Evolutionary conservation across 2,888 invertebrate genomes (phyloP).

Genomic region (Germaria angustata): DNA sequence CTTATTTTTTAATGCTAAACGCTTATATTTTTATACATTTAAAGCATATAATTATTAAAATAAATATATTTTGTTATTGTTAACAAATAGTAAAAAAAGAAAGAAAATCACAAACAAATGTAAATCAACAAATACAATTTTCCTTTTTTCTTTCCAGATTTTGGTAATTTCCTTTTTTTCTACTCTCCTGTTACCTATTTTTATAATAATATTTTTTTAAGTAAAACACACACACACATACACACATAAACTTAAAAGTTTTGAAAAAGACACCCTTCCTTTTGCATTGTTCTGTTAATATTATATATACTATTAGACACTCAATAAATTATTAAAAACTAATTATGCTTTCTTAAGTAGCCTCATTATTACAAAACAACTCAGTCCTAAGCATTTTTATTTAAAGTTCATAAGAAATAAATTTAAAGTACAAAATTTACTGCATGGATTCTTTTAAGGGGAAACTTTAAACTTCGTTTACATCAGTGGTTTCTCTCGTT

Average conservation of each 20-base stretch:
- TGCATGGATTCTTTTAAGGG: no score
- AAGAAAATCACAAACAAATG: slow-evolving; percentile 12
- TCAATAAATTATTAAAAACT: slow-evolving; percentile 20
- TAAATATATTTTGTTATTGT: slow-evolving; percentile 66
- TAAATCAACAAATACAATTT: not conserved
- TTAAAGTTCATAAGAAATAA: not conserved
- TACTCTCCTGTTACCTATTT: slow-evolving; percentile 45
- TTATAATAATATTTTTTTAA: slow-evolving; percentile 35
- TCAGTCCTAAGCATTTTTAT: not conserved
- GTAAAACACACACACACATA: slow-evolving; percentile 19
- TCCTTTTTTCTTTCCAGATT: not conserved
- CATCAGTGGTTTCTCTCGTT: no score
- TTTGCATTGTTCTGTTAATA: slow-evolving; percentile 43
- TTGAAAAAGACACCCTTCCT: slow-evolving; percentile 43
- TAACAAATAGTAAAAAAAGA: slow-evolving; percentile 60
- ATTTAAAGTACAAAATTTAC: not conserved
- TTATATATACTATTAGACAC: slow-evolving; percentile 27
- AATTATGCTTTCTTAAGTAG: slow-evolving; percentile 30
- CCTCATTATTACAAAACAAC: not conserved
- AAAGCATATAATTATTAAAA: slow-evolving; percentile 57
- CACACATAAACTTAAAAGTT: slow-evolving; percentile 11
- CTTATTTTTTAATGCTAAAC: slow-evolving; percentile 65
- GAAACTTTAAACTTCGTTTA: no score
- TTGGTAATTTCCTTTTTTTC: slow-evolving; percentile 9
- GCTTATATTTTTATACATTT: slow-evolving; percentile 66